phyloP scores from a whole-genome alignment of 2,113 vertebrate genomes.

The Oncorhynchus nerka region DNA sequence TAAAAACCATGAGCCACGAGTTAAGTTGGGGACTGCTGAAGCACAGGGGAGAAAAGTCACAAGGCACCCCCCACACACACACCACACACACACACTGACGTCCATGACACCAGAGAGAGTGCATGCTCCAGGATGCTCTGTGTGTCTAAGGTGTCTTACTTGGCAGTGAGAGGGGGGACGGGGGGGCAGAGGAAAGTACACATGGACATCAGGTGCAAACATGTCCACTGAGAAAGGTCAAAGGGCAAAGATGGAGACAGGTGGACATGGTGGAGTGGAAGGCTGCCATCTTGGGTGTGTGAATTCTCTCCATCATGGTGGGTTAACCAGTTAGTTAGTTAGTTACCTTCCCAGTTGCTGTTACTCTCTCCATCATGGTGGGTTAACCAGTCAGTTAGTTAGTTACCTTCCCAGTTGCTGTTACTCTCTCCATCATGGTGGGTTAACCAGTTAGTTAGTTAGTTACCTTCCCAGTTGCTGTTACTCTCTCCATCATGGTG shows the following conservation, averaged over 20 bases:
- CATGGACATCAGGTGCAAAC: slow-evolving; percentile 6
- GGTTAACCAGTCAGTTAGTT: too few species aligned
- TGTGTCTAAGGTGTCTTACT: slow-evolving; percentile 31
- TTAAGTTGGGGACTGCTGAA: too few species aligned
- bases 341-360: too few species aligned
- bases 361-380: slow-evolving; percentile 35
- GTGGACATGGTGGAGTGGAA: neutral
- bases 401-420: too few species aligned
- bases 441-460: too few species aligned
- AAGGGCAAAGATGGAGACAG: neutral
- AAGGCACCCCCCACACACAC: slow-evolving; percentile 34
- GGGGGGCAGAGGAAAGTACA: neutral
- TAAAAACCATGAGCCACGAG: too few species aligned
- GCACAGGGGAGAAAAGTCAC: slow-evolving; percentile 16
- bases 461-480: too few species aligned
- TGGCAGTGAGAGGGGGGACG: neutral
- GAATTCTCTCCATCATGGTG: neutral
- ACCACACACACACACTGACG: slow-evolving; percentile 63
- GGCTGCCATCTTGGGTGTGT: slow-evolving; percentile 2
- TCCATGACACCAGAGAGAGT: slow-evolving; percentile 32
- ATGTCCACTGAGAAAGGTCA: neutral
- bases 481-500: slow-evolving; percentile 34
- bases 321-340: too few species aligned
- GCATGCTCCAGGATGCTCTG: slow-evolving; percentile 58
- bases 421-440: neutral